phyloP scores from a whole-genome alignment of 1,140 invertebrate species.

The Acromyrmex echinatior region DNA sequence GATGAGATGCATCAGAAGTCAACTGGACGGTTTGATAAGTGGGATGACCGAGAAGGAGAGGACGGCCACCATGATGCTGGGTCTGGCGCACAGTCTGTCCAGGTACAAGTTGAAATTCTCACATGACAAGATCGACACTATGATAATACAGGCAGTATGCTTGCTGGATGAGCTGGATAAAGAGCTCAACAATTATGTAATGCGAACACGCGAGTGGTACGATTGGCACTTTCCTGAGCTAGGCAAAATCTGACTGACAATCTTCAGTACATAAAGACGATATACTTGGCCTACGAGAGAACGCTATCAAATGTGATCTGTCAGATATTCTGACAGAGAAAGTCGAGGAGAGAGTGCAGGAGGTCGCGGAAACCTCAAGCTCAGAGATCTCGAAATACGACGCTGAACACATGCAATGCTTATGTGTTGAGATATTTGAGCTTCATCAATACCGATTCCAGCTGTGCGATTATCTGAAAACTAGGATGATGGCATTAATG shows the following conservation, averaged over 20 bases:
- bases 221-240: conserved; percentile 99
- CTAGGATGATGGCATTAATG: conserved; percentile 98
- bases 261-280: conserved; percentile 95
- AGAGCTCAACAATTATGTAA: conserved; percentile 99
- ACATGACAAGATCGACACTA: conserved; percentile 99
- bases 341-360: conserved; percentile 96
- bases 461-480: conserved; percentile 97
- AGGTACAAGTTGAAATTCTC: conserved; percentile 99
- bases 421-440: conserved; percentile 98
- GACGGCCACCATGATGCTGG: conserved; percentile 96
- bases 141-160: conserved; percentile 99
- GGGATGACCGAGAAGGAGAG: conserved; percentile 96
- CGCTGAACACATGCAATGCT: conserved; percentile 95
- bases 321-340: conserved; percentile 97
- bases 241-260: conserved; percentile 98
- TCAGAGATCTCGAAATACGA: conserved; percentile 99
- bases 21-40: conserved; percentile 95
- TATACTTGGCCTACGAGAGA: conserved; percentile 95
- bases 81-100: conserved; percentile 98
- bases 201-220: conserved; percentile 99
- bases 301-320: conserved; percentile 93
- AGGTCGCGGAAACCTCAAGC: conserved; percentile 98
- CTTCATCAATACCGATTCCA: conserved; percentile 94
- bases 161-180: conserved; percentile 99
- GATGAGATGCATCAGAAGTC: conserved; percentile 97